phyloP scores from a whole-genome alignment of 2,888 invertebrate genomes.

The Apotomis betuletana region DNA sequence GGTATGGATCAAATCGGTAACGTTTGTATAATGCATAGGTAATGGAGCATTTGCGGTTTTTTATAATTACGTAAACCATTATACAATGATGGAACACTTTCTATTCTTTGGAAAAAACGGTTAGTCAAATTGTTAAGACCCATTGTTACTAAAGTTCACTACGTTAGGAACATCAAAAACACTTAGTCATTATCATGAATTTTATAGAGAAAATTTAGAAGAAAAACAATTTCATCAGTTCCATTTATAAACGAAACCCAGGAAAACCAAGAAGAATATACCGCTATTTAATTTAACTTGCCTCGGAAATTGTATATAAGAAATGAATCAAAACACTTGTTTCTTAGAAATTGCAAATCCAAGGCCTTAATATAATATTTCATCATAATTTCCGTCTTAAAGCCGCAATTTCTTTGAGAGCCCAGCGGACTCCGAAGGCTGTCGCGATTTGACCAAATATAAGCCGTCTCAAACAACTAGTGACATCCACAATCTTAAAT shows the following conservation, averaged over 20 bases:
- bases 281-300: no score
- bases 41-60: slow-evolving; percentile 2
- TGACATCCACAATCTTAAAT: slow-evolving; percentile 10
- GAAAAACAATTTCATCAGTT: no score
- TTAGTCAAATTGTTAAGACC: background rate
- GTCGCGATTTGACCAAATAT: slow-evolving; percentile 38
- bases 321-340: slow-evolving; percentile 11
- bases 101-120: background rate
- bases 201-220: no score
- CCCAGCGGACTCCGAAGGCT: slow-evolving; percentile 30
- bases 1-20: slow-evolving; percentile 15
- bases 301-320: background rate
- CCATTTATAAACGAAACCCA: no score
- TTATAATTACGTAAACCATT: slow-evolving; percentile 2
- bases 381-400: slow-evolving; percentile 34
- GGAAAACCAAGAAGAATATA: no score
- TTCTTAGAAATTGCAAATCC: slow-evolving; percentile 20
- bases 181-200: no score
- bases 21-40: background rate
- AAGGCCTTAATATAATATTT: slow-evolving; percentile 25
- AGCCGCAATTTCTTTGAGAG: slow-evolving; percentile 38
- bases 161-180: no score
- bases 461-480: slow-evolving; percentile 18
- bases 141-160: no score
- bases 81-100: background rate